Base-by-base conservation (phyloP, 2,888 invertebrate species). In the Rhamnusium bicolor region DNA sequence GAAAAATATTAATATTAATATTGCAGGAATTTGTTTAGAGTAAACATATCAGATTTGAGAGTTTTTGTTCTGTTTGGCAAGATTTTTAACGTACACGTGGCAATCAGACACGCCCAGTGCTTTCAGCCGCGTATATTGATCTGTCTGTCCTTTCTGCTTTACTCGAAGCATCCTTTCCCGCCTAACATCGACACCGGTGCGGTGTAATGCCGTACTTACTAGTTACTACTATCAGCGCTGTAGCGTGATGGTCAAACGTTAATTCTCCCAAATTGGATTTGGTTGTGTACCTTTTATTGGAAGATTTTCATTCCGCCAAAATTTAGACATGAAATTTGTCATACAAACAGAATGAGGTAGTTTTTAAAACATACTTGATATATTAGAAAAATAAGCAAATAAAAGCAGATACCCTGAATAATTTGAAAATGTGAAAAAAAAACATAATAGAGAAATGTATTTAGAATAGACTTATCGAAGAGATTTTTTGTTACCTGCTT, bases 111-210 rank as follows among this genome's bases (percentile, higher is more conserved):
- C 75, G 75, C 75, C 75, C 75, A 69, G 54, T 58, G 49, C 60
- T 72, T 54, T 63, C 58, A 66, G 71, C 70, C 65, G 68, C 63
- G 72, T 73, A 71, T 75, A 75, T 75, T 72, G 75, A 75, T 75
- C 75, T 61, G 70, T 72, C 69, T 72, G 72, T 75, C 66, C 71
- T 54, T n/a, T 63, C 27, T 27, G 51, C 27, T 51, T 24, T 27
- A 63, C 63, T 24, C 61, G 63, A 63, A 40, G 32, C 63, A 63
- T 51, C 63, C 27, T 63, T 63, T 63, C 61, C 63, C 63, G 63
- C 51, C 14, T 29, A 63, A 51, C 51, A 19, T 63, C 24, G 27
- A 51, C 63, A 29, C 63, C 51, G 14, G 29, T 49, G 61, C 51
- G 14, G 29, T 49, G 61, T 61, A 19, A 18, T 47, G 10, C 29